These are phyloP conservation scores for Notiomystis cincta DNA, from an alignment of 2,113 vertebrate genomes.

Conservation along the genomic window DNA sequence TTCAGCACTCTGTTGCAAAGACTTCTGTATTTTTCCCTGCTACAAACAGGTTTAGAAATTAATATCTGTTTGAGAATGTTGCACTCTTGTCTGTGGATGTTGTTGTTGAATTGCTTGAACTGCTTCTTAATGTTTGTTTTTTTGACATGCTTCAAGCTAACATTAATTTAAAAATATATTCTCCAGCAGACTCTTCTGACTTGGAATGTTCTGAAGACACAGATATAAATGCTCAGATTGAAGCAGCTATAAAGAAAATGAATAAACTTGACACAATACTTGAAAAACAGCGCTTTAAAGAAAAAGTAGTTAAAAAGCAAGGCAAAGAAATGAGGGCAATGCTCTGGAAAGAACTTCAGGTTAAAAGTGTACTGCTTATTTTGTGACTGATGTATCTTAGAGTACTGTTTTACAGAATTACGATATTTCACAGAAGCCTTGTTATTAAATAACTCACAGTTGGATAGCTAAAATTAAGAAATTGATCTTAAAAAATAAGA, in stretches of 20 bases:
- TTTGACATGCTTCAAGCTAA: neutral
- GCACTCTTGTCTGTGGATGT: neutral
- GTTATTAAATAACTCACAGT: neutral
- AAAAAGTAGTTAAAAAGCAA: constrained; percentile 79
- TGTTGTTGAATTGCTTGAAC: neutral
- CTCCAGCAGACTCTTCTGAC: neutral
- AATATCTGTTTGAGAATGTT: neutral
- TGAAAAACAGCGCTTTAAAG: constrained; percentile 64
- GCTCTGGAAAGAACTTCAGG: constrained; percentile 84
- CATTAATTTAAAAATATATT: neutral
- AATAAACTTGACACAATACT: constrained; percentile 82
- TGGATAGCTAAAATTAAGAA: neutral
- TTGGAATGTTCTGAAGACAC: constrained; percentile 47
- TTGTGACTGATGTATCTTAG: neutral
- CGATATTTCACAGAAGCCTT: neutral
- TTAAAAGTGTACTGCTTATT: constrained; percentile 42
- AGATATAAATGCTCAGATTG: constrained; percentile 65
- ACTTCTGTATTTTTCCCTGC: neutral
- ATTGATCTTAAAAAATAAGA: neutral
- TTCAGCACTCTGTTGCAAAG: neutral
- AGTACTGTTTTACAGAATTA: neutral
- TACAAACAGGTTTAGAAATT: neutral
- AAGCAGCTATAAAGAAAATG: constrained; percentile 80
- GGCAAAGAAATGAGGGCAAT: constrained; percentile 77
- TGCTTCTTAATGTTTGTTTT: neutral